Percentiles rank a stretch among this genome's conserved stretches.
Evolutionary conservation across 2,797 vertebrate species (phyloP).

Genomic region (Rhabdophis nuchalis): DNA sequence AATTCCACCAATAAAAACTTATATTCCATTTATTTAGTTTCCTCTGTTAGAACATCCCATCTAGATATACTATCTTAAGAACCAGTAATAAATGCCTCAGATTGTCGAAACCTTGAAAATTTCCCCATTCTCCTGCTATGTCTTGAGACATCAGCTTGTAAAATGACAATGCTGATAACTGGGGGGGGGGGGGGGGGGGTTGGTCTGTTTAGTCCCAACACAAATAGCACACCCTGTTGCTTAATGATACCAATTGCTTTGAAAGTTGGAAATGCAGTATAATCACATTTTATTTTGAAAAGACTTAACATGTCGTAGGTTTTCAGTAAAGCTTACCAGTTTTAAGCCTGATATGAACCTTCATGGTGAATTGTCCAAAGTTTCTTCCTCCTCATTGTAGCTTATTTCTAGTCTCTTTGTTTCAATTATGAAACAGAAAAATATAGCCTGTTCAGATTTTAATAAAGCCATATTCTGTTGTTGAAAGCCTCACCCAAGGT

Average conservation of each 20-base stretch:
- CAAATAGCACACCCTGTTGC: conserved; percentile 7
- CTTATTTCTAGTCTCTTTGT: background rate
- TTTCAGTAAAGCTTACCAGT: background rate
- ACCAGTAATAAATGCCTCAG: conserved; percentile 2
- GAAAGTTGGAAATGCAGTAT: conserved; percentile 7
- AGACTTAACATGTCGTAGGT: background rate
- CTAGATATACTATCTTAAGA: conserved; percentile 22
- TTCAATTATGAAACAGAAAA: background rate
- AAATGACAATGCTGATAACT: conserved; percentile 1
- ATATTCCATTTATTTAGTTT: background rate
- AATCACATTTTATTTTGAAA: conserved; percentile 9
- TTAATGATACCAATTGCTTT: background rate
- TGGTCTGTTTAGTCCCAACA: conserved; percentile 1
- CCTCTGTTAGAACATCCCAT: conserved; percentile 13
- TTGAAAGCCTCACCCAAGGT: background rate
- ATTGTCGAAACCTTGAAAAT: conserved; percentile 29
- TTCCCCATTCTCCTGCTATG: background rate
- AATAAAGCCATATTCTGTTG: background rate
- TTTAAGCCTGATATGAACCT: background rate
- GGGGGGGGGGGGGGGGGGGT: no score
- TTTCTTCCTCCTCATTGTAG: background rate
- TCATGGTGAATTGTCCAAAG: background rate
- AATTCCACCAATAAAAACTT: conserved; percentile 16
- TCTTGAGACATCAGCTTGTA: conserved; percentile 14
- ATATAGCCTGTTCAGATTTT: background rate